These are phyloP conservation scores for Megalonaias nervosa DNA, from an alignment of 1,140 invertebrate genomes.

Conservation along the genomic window DNA sequence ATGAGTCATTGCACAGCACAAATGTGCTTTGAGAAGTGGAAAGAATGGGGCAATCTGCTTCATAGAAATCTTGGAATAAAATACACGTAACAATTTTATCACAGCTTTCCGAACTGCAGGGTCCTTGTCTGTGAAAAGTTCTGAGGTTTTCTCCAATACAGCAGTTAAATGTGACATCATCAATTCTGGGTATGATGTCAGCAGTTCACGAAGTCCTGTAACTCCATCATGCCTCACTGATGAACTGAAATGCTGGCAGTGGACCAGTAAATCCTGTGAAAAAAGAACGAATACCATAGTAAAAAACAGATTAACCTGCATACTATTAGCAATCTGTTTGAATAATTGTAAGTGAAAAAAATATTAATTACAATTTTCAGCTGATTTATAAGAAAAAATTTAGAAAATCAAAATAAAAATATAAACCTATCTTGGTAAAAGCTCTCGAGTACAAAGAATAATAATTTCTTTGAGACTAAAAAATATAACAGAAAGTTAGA, in stretches of 20 bases:
- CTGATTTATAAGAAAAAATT: no score
- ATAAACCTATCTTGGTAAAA: no score
- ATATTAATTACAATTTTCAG: no score
- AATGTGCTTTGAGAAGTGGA: constrained; percentile 82
- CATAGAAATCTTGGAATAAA: constrained; percentile 74
- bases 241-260: constrained; percentile 85
- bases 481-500: no score
- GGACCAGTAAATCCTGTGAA: constrained; percentile 80
- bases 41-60: constrained; percentile 79
- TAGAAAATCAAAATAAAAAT: no score
- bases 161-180: constrained; percentile 78
- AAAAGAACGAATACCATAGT: constrained; percentile 1
- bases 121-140: constrained; percentile 82
- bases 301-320: no score
- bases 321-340: no score
- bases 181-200: constrained; percentile 74
- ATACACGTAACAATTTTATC: constrained; percentile 78
- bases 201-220: constrained; percentile 80
- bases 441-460: no score
- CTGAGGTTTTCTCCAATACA: constrained; percentile 80
- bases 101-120: constrained; percentile 79
- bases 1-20: constrained; percentile 90
- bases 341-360: no score
- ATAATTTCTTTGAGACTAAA: no score
- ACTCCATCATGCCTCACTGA: constrained; percentile 80